Evolutionary conservation across 1,140 invertebrate species (phyloP).

Genomic region (Formica selysi): DNA sequence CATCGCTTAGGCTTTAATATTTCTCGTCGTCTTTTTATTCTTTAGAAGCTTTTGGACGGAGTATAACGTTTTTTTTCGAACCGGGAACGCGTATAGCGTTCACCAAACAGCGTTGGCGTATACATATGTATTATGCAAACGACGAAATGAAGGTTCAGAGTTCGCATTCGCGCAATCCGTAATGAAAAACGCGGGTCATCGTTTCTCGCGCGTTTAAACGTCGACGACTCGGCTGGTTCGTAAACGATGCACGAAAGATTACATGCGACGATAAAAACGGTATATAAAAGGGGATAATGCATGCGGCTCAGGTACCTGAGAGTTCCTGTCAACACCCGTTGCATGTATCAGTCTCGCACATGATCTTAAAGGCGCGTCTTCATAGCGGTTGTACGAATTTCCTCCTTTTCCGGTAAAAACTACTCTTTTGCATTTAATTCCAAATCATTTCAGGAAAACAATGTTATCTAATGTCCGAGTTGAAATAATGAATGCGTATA

Average conservation of each 20-base stretch:
- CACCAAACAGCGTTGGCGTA: neutral
- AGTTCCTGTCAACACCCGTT: slow-evolving; percentile 67
- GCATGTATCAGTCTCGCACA: slow-evolving; percentile 69
- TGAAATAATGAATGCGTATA: slow-evolving; percentile 27
- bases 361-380: slow-evolving; percentile 48
- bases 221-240: neutral
- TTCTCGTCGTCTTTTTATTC: neutral
- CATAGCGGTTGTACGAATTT: slow-evolving; percentile 13
- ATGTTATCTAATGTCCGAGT: slow-evolving; percentile 29
- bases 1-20: neutral
- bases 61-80: neutral
- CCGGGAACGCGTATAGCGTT: neutral
- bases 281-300: slow-evolving; percentile 69
- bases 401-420: slow-evolving; percentile 8
- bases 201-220: slow-evolving; percentile 40
- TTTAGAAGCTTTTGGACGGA: slow-evolving; percentile 14
- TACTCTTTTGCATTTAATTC: slow-evolving; percentile 36
- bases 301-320: slow-evolving; percentile 71
- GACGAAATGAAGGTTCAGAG: slow-evolving; percentile 43
- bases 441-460: slow-evolving; percentile 21
- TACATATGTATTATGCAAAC: slow-evolving; percentile 53
- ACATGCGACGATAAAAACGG: slow-evolving; percentile 36
- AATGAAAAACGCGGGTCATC: slow-evolving; percentile 31
- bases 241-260: slow-evolving; percentile 47
- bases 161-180: slow-evolving; percentile 46